Base-by-base conservation (phyloP, 2,888 invertebrate species). In the Tricholauxania praeusta region DNA sequence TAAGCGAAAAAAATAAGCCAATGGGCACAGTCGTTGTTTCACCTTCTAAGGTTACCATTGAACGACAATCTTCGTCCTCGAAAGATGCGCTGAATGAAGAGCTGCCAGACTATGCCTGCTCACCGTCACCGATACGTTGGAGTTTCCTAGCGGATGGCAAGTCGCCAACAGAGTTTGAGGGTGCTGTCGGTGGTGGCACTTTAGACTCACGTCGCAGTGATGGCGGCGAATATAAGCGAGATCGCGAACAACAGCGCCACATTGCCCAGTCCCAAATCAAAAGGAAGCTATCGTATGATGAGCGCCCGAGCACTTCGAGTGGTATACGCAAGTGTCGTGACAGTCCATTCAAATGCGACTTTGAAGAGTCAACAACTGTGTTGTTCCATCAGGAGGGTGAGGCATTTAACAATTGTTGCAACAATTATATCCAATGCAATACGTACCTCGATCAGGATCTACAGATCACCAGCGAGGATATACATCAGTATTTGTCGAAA, bases 101-200 rank as follows among this genome's bases (percentile, higher is more conserved):
- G 65, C 79, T 87, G 72, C 87, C 87, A 10, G 87, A 87, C 49
- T 87, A 87, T 74, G 86, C 86, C 39, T 87, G 87, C 74, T 87
- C 87, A 12, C 86, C 88, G 6, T 88, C 88, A 48, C 87, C 87
- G 64, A 87, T 88, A 53, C 85, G 87, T 75, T 88, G 88, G 88
- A 87, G 87, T 65, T 88, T 87, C 73, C 76, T 87, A 51, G 86
- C 87, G 63, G 87, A 86, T 71, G 85, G 83, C 57, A 84, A 85
- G 51, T 84, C 86, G 0, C 83, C 85, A 7, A 83, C 83, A 4
- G 86, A 86, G 32, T 78, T 82, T 7, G 83, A 83, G 28, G 83
- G 79, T 17, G 78, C 82, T 0, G 55, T 77, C n/a, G 76, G 75
- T 15, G 75, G 57, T 49, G 64, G 62, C 19, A 32, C 64, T 15